Base-by-base conservation (phyloP, 2,113 vertebrate genomes). In the Chaetodon auriga region DNA sequence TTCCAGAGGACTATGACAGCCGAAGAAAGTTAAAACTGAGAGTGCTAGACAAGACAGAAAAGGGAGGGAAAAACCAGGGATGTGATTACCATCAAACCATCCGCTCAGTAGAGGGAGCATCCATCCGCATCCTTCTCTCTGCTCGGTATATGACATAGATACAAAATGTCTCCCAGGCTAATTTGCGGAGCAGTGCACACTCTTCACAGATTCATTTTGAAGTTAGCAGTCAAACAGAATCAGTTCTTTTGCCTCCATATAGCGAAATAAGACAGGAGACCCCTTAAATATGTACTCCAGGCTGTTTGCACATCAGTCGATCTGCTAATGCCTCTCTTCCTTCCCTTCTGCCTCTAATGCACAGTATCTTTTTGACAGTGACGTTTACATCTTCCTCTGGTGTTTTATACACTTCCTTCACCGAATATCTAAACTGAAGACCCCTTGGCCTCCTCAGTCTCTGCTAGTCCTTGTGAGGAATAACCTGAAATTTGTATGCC, bases 181-280 rank as follows among this genome's bases (percentile, higher is more conserved):
- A 91, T 91, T 92, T 89, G 79, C 60, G 13, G 78, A 82, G 90
- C 64, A 49, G 54, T 53, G 72, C 75, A 25, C 80, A 76, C 71
- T 81, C 75, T 54, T 84, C 69, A 82, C 85, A 88, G 55, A 91
- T 90, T 87, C 66, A 83, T 91, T 86, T 90, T 88, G 87, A 90
- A 87, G 89, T 88, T 79, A 57, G 71, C 68, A 83, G 86, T 94
- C 90, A 93, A 92, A 93, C 87, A 85, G 88, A 89, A 92, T 90
- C 82, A 87, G 54, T 70, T 88, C 68, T 51, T 80, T 80, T 78
- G 58, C 46, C 53, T 84, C 19, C 36, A 43, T 73, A 49, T 30
- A 53, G 49, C 65, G 46, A 81, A 90, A 91, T 80, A 58, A 45
- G 79, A 75, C 73, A 23, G 45, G 78, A 90, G 71, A 81, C 57